Percentiles rank a stretch among this genome's conserved stretches.
These are phyloP conservation scores for Orgyia antiqua DNA, from an alignment of 2,888 invertebrate genomes.

Conservation along the genomic window DNA sequence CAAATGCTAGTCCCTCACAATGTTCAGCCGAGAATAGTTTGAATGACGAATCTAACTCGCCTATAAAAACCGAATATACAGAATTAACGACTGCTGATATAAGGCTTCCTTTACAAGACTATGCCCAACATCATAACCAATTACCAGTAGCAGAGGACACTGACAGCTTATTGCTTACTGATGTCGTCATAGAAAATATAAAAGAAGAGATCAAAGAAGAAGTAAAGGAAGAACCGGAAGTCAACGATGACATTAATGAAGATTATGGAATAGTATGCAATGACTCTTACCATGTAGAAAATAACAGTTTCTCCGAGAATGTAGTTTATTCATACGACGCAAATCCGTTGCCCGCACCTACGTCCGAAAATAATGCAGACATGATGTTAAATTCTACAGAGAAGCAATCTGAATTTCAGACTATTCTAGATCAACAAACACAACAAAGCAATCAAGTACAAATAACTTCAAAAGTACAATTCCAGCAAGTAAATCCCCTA, in stretches of 20 bases:
- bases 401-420: slow-evolving; percentile 20
- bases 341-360: slow-evolving; percentile 5
- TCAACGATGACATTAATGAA: slow-evolving; percentile 30
- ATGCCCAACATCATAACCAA: slow-evolving; percentile 46
- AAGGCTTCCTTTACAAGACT: slow-evolving; percentile 54
- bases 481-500: slow-evolving; percentile 4
- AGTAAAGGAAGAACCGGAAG: slow-evolving; percentile 40
- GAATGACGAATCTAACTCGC: slow-evolving; percentile 49
- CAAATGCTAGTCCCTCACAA: slow-evolving; percentile 64
- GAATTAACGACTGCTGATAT: slow-evolving; percentile 68
- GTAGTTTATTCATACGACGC: slow-evolving; percentile 22
- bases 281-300: slow-evolving; percentile 23
- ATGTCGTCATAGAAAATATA: slow-evolving; percentile 27
- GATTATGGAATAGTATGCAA: slow-evolving; percentile 9
- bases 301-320: slow-evolving; percentile 18
- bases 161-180: slow-evolving; percentile 1
- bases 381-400: slow-evolving; percentile 24
- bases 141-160: slow-evolving; percentile 29
- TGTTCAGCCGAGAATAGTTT: slow-evolving; percentile 59
- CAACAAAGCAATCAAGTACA: slow-evolving; percentile 10
- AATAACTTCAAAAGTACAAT: neutral
- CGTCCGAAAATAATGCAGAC: slow-evolving; percentile 7
- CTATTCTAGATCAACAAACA: slow-evolving; percentile 8
- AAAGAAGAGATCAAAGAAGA: slow-evolving; percentile 53
- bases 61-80: slow-evolving; percentile 64